Conservation (phyloP, 1,140 invertebrate species). For the Oppia nitens region DNA sequence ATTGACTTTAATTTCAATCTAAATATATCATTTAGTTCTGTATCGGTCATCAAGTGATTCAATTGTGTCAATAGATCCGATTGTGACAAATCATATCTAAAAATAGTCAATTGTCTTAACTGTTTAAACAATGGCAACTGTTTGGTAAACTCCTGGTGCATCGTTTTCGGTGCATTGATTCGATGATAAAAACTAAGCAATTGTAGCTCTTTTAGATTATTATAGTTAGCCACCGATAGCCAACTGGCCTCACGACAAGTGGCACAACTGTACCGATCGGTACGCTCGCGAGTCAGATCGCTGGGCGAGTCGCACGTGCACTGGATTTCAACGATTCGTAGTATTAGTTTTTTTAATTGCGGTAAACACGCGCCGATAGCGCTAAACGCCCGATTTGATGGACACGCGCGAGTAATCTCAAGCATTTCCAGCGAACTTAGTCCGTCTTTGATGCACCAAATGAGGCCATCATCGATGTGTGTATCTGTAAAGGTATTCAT, state of each 20-base stretch:
- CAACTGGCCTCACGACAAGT: neutral
- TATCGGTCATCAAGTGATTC: neutral
- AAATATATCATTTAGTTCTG: neutral
- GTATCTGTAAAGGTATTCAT: neutral
- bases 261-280: neutral
- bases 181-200: neutral
- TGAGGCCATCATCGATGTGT: neutral
- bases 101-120: neutral
- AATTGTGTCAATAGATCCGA: neutral
- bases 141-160: neutral
- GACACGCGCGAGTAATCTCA: neutral
- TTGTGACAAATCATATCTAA: neutral
- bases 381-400: neutral
- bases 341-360: neutral
- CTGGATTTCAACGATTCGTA: neutral
- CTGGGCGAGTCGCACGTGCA: neutral
- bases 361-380: neutral
- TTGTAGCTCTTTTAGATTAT: neutral
- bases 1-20: neutral
- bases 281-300: neutral
- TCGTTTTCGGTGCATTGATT: neutral
- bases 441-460: neutral
- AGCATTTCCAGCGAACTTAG: neutral
- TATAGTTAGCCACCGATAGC: neutral
- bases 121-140: neutral